Base-by-base conservation (phyloP, 2,113 vertebrate species). In the Eulacestoma nigropectus region DNA sequence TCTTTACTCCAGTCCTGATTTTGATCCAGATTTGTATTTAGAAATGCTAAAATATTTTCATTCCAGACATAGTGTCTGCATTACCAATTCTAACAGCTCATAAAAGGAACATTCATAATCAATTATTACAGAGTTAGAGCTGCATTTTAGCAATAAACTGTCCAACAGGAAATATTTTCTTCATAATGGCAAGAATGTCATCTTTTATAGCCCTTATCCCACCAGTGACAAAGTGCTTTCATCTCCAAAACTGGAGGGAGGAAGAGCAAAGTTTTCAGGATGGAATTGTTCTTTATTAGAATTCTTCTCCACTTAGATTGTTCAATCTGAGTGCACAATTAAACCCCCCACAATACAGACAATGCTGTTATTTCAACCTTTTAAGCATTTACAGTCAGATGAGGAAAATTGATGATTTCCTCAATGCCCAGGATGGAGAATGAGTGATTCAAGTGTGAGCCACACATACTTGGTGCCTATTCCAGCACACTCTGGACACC, bases 101-200 rank as follows among this genome's bases (percentile, higher is more conserved):
- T 94, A 91, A 94, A 95, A 91, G 56, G 74, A 84, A 82, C 74
- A 84, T 93, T 89, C 84, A 67, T 78, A 87, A 93, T 95, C 90
- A 95, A 87, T 95, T 93, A 96, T 81, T 93, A 84, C 76, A 63
- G 59, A 87, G 77, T 72, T 74, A 70, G 87, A 60, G 92, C 53
- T 93, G 77, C 87, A 75, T 94, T 94, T 94, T 56, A 82, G 87
- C 82, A 84, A 76, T 91, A 89, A 95, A 87, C 39, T 59, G 8
- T 89, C 56, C 33, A 93, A 91, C 74, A 89, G 90, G 90, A 95
- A 95, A 68, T 90, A 90, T 85, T 94, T 88, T 70, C 77, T 57
- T 84, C 55, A 47, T 82, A 95, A 94, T 21, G 8, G 75, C 72
- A 84, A 87, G 55, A 89, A 86, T 25, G 11, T 77, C 59, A 95